Evolutionary conservation across 2,113 vertebrate species (phyloP).

Genomic region (Vicugna pacos): DNA sequence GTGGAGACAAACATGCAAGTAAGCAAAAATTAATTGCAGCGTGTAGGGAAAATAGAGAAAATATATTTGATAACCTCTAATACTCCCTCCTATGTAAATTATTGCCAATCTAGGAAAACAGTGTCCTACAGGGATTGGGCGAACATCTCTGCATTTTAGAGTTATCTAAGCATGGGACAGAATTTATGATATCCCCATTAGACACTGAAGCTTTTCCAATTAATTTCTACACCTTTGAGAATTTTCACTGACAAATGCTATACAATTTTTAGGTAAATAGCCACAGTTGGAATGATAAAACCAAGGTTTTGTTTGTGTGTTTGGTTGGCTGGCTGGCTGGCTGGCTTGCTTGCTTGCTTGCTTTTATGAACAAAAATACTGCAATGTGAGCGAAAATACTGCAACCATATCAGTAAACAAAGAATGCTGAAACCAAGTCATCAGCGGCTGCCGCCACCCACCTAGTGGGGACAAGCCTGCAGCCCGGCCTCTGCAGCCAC

Average conservation of each 20-base stretch:
- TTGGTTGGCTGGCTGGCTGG: neutral
- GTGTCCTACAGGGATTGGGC: neutral
- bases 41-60: neutral
- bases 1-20: neutral
- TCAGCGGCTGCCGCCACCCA: too few species aligned
- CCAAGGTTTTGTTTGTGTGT: neutral
- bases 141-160: conserved; percentile 1
- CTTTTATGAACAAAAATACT: too few species aligned
- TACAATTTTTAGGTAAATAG: neutral
- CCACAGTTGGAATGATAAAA: neutral
- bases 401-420: too few species aligned
- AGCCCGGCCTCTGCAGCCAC: too few species aligned
- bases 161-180: neutral
- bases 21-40: neutral
- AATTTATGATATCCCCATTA: neutral
- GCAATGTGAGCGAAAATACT: too few species aligned
- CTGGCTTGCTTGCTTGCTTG: too few species aligned
- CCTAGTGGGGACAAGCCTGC: too few species aligned
- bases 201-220: neutral
- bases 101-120: neutral
- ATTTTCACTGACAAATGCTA: neutral
- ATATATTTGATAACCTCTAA: neutral
- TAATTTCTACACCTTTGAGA: neutral
- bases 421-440: too few species aligned
- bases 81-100: neutral